phyloP scores from a whole-genome alignment of 1,140 invertebrate species.

The Drusus annulatus region DNA sequence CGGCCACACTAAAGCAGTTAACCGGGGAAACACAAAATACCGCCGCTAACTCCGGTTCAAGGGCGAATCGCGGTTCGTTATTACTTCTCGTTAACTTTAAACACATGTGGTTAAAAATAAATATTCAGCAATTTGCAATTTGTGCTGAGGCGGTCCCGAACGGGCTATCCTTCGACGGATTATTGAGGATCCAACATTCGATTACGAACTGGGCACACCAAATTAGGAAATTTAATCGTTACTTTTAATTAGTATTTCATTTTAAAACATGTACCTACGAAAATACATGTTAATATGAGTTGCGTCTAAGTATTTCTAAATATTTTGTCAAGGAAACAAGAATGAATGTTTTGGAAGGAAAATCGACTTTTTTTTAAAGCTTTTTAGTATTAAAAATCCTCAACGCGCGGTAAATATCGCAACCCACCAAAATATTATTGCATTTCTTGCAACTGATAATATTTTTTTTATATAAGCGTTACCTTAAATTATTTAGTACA shows the following conservation, averaged over 20 bases:
- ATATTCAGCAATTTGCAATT: background rate
- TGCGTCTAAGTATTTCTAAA: no score
- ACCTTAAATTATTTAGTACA: no score
- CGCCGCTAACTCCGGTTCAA: conserved; percentile 1
- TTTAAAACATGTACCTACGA: background rate
- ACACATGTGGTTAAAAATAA: background rate
- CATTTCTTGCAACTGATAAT: no score
- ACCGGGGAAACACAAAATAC: background rate
- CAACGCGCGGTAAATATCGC: background rate
- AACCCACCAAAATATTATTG: background rate
- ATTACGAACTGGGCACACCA: no score
- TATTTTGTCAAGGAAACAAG: background rate
- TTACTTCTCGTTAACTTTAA: conserved; percentile 6
- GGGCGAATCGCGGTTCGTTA: background rate
- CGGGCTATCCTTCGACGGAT: no score
- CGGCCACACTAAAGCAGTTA: background rate
- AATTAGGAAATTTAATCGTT: no score
- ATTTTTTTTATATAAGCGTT: no score
- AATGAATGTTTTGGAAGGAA: background rate
- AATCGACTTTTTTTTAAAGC: background rate
- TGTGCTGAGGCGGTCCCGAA: background rate
- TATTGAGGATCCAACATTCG: no score
- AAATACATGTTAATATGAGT: no score
- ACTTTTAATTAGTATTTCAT: no score
- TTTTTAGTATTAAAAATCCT: background rate